Conservation (phyloP, 1,140 invertebrate species). For the Maconellicoccus hirsutus region DNA sequence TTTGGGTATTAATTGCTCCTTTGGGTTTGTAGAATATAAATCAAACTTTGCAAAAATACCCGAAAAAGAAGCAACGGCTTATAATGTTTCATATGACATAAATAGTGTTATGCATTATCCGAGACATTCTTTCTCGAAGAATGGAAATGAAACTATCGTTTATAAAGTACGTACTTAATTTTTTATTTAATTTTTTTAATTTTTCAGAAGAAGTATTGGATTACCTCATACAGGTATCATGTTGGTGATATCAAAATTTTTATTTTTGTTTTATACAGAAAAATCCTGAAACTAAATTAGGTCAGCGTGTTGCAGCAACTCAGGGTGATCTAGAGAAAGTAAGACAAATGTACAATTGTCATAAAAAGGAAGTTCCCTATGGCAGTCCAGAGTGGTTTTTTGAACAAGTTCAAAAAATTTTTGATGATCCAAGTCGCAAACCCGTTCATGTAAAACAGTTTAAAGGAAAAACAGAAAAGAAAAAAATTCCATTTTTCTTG, state of each 20-base stretch:
- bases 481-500: no score
- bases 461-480: no score
- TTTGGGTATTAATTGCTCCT: background rate
- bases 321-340: constrained; percentile 32
- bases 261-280: constrained; percentile 23
- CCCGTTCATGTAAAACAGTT: no score
- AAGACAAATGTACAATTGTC: constrained; percentile 32
- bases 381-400: background rate
- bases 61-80: constrained; percentile 27
- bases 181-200: background rate
- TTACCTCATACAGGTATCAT: background rate
- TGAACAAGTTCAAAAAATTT: background rate
- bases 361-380: background rate
- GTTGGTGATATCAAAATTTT: background rate
- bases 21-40: constrained; percentile 39
- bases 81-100: constrained; percentile 50
- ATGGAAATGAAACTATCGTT: constrained; percentile 55
- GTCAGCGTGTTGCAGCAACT: constrained; percentile 31
- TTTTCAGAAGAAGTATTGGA: no score
- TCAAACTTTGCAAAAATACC: constrained; percentile 57
- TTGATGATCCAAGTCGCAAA: background rate
- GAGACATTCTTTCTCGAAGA: constrained; percentile 57
- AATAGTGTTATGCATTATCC: constrained; percentile 78
- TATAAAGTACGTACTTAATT: constrained; percentile 42
- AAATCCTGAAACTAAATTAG: constrained; percentile 29